A percentile compares a stretch with the other conserved stretches of the same genome.
Conservation (phyloP, 2,797 vertebrate species). For the Serranus cabrilla region DNA sequence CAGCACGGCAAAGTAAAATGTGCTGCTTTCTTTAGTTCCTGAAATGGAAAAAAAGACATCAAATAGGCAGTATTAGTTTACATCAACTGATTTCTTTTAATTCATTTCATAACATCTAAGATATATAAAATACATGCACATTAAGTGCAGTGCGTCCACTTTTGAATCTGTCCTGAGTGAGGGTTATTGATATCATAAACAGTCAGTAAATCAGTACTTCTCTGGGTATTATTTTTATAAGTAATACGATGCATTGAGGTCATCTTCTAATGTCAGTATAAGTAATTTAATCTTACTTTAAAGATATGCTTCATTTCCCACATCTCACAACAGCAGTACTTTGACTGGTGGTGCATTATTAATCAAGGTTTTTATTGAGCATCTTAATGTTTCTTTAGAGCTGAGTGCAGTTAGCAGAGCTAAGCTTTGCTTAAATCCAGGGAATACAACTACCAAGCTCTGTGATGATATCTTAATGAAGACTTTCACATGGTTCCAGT, state of each 20-base stretch:
- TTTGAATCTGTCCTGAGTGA: conserved; percentile 1
- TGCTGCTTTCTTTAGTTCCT: conserved; percentile 9
- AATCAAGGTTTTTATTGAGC: conserved; percentile 49
- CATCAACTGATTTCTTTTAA: neutral
- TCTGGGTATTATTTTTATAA: conserved; percentile 7
- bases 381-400: conserved; percentile 42
- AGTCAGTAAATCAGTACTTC: neutral
- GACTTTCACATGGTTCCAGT: conserved; percentile 31
- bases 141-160: neutral
- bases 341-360: conserved; percentile 47
- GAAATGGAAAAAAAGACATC: conserved; percentile 21
- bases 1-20: conserved; percentile 22
- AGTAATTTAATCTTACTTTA: conserved; percentile 45
- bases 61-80: conserved; percentile 2
- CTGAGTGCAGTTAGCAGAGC: conserved; percentile 39
- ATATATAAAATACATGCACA: neutral
- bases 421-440: conserved; percentile 43
- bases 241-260: conserved; percentile 29
- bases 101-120: conserved; percentile 10
- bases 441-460: conserved; percentile 32
- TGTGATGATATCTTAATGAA: conserved; percentile 33
- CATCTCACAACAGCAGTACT: conserved; percentile 44
- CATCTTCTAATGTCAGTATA: conserved; percentile 30
- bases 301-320: conserved; percentile 43
- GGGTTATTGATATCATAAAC: too few species aligned